These are phyloP conservation scores for Tangara arthus DNA, from an alignment of 2,797 vertebrate species.

Conservation along the genomic window DNA sequence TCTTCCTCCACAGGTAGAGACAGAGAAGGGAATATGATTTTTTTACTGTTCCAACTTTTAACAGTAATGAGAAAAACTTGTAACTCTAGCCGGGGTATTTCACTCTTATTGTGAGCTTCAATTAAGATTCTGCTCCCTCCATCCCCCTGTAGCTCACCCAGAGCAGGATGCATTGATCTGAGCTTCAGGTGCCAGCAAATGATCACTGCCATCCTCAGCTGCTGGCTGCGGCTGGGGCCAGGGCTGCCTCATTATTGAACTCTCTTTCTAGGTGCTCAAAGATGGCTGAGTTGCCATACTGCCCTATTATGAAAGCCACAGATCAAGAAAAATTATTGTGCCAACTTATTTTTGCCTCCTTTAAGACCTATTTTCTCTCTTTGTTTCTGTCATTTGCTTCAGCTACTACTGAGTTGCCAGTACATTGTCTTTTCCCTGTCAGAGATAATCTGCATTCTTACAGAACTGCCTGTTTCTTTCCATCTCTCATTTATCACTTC, in stretches of 20 bases:
- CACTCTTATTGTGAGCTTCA: background rate
- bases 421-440: background rate
- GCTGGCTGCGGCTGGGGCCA: background rate
- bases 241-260: background rate
- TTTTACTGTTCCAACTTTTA: background rate
- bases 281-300: background rate
- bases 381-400: slow-evolving; percentile 29
- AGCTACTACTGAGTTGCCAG: background rate
- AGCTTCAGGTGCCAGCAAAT: background rate
- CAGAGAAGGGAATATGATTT: background rate
- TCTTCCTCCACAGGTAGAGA: background rate
- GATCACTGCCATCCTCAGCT: background rate
- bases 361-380: background rate
- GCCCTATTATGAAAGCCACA: background rate
- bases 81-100: background rate
- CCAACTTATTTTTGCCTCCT: background rate
- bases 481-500: slow-evolving; percentile 12
- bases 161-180: background rate
- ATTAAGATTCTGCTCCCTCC: background rate
- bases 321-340: background rate
- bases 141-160: background rate
- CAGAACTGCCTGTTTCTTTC: background rate
- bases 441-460: slow-evolving; percentile 47
- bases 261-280: background rate
- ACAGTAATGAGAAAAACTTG: background rate